Evolutionary conservation across 1,140 invertebrate species (phyloP), one percentile per base, ranked within the genome.

Genomic region (Scaptomyza graminum): DNA sequence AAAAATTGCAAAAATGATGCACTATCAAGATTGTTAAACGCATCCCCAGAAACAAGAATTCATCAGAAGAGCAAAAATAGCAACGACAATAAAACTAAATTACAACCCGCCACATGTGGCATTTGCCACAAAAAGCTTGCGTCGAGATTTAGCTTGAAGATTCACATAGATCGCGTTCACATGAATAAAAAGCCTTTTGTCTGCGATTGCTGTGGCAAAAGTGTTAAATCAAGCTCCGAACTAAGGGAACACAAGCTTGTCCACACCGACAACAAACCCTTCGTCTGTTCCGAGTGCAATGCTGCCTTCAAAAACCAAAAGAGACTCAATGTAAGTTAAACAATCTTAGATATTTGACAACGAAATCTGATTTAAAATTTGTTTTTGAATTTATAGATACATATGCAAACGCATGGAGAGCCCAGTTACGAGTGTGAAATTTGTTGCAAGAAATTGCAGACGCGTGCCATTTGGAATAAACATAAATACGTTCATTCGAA

Each of bases 401-500:
- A 85, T 43, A 70, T 56, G 22, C 92, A 93, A 49, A 92, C 88
- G 5, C 92, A 93, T 72, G 85, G 87, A 2, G 85, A 84, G 16
- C 92, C 92, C 1, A 80, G 69, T 3, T 93, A 90, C 59, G 79
- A 92, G 6, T 93, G 93, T 68, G 88, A 91, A 1, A 70, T 91
- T 22, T 93, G 93, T 64, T 92, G 92, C 1, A 92, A 92, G 15
- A 80, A 88, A 13, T 92, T 93, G 18, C 92, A 92, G 54, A 93
- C 92, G 6, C 92, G 92, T 18, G 91, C 92, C 3, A 92, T 90
- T 9, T 77, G 93, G 2, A 91, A 91, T 47, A 92, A 92, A 18
- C 93, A 93, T 67, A 91, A 92, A 66, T 90, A 91, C n/a, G 91
- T 92, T 0, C 93, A 93, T 66, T 90, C 80, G 3, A 91, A 93